A percentile compares a stretch with the other conserved stretches of the same genome.
These are phyloP conservation scores for Spheniscus mendiculus DNA, from an alignment of 2,113 vertebrate species.

Conservation along the genomic window DNA sequence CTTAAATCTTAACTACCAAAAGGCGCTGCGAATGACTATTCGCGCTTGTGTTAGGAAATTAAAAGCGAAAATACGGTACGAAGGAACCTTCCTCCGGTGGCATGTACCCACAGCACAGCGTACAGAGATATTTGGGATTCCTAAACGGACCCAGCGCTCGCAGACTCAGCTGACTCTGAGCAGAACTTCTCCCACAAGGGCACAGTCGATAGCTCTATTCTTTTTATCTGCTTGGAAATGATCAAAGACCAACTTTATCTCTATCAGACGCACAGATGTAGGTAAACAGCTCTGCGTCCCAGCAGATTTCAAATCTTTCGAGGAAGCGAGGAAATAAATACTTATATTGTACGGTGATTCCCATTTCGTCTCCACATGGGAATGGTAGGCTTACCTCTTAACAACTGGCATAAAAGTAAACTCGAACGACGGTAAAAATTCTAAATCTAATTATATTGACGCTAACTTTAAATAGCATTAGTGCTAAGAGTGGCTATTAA, in stretches of 20 bases:
- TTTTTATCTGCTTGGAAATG: constrained; percentile 28
- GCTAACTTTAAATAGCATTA: not conserved
- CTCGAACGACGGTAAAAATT: not conserved
- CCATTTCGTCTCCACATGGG: not conserved
- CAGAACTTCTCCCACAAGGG: not conserved
- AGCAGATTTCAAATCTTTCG: not conserved
- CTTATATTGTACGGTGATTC: not conserved
- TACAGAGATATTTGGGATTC: constrained; percentile 37
- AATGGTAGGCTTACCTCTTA: not conserved
- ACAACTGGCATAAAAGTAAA: not conserved
- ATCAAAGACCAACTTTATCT: constrained; percentile 43
- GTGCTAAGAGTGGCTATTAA: not conserved
- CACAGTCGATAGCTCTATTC: not conserved
- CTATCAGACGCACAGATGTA: not conserved
- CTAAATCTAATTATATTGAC: not conserved
- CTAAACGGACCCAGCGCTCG: not conserved
- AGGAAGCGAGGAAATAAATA: not conserved
- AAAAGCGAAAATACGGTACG: constrained; percentile 34
- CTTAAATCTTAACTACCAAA: constrained; percentile 64
- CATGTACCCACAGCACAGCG: not conserved
- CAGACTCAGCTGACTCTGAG: not conserved
- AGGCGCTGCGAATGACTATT: constrained; percentile 4
- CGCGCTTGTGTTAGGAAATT: constrained; percentile 21
- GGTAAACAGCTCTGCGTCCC: constrained; percentile 18
- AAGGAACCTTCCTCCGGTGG: not conserved